Conservation (phyloP, 35 echinoderm and acorn worm species). For the Diadema setosum region DNA sequence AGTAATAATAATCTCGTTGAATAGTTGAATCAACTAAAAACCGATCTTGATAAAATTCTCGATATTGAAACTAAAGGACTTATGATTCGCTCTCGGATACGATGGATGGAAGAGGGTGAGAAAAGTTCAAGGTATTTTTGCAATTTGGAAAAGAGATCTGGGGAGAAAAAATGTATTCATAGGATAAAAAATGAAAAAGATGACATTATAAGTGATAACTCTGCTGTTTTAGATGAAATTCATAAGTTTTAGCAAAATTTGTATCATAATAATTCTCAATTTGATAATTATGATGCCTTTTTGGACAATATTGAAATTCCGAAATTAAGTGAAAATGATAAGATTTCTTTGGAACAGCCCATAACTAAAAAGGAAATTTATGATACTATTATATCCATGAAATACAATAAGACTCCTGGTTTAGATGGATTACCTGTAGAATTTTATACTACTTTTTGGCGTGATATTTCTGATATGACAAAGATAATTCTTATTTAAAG, state of each 20-base stretch:
- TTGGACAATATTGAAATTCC: background rate
- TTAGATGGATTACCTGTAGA: background rate
- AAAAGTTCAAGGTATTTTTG: conserved; percentile 33
- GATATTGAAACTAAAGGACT: background rate
- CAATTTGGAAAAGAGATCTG: conserved; percentile 24
- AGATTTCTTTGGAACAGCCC: background rate
- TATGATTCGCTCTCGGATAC: background rate
- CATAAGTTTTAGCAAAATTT: background rate
- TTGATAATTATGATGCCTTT: background rate
- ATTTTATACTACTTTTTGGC: background rate
- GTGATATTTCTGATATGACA: conserved; percentile 24
- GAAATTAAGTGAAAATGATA: background rate
- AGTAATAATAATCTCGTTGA: background rate
- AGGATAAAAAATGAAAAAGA: background rate
- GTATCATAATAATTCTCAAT: background rate
- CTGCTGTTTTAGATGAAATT: background rate
- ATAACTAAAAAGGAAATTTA: conserved; percentile 14
- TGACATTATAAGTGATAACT: background rate
- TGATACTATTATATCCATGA: background rate
- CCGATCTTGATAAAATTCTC: background rate
- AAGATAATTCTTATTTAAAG: background rate
- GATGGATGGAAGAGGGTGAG: conserved; percentile 17
- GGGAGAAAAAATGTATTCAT: conserved; percentile 10
- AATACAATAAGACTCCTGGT: background rate
- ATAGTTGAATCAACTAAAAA: background rate